A percentile compares a stretch with the other conserved stretches of the same genome.
Evolutionary conservation across 2,888 invertebrate species (phyloP).

Genomic region (Drosophila birchii): DNA sequence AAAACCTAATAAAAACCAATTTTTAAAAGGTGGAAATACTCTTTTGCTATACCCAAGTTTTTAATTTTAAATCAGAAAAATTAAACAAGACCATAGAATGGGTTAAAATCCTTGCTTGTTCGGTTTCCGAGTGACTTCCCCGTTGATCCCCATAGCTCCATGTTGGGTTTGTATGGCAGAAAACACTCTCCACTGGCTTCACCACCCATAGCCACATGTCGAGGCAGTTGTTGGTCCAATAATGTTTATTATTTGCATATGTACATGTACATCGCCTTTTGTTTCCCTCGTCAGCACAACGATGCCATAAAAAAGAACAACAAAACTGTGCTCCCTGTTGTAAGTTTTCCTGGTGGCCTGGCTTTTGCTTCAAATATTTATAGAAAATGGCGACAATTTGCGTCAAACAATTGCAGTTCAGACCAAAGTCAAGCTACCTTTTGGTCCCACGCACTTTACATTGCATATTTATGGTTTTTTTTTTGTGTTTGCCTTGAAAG

Average conservation of each 20-base stretch:
- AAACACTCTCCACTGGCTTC: conserved; percentile 2
- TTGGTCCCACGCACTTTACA: conserved; percentile 40
- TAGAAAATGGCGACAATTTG: conserved; percentile 63
- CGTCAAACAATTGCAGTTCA: conserved; percentile 52
- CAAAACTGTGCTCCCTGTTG: conserved; percentile 36
- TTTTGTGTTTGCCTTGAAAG: conserved; percentile 47
- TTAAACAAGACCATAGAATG: not conserved
- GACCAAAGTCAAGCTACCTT: conserved; percentile 23
- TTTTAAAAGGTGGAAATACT: too few relatives aligned
- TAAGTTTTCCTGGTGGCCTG: conserved; percentile 38
- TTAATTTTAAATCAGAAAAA: not conserved
- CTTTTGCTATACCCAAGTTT: not conserved
- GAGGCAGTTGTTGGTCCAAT: conserved; percentile 34
- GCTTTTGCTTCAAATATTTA: conserved; percentile 69
- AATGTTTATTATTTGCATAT: conserved; percentile 31
- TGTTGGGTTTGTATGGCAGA: not conserved
- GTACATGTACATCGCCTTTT: conserved; percentile 28
- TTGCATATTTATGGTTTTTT: conserved; percentile 71
- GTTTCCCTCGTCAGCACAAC: conserved; percentile 40
- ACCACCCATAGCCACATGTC: conserved; percentile 8
- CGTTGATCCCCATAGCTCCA: conserved; percentile 4
- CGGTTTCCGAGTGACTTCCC: not conserved
- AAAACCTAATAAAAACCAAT: not conserved
- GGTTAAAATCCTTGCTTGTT: not conserved
- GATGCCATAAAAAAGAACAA: conserved; percentile 34